Conservation (phyloP, 1,140 invertebrate species). For the Zaprionus lachaisei region DNA sequence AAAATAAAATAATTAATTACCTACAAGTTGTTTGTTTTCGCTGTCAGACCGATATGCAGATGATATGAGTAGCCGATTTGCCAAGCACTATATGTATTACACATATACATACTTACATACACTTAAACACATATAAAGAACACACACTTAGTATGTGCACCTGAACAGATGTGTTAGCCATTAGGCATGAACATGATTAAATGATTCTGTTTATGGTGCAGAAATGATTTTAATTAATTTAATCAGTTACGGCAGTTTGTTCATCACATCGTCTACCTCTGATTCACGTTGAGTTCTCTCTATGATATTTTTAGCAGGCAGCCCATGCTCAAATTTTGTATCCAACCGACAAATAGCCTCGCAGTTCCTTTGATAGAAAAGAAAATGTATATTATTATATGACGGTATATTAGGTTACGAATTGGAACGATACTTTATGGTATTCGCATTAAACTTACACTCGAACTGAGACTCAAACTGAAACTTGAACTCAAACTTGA, state of each 20-base stretch:
- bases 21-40: conserved; percentile 54
- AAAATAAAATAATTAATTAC: conserved; percentile 76
- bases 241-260: conserved; percentile 77
- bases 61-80: conserved; percentile 33
- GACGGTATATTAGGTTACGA: conserved; percentile 8
- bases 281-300: conserved; percentile 43
- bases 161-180: conserved; percentile 34
- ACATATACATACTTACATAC: conserved; percentile 24
- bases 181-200: conserved; percentile 68
- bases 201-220: conserved; percentile 80
- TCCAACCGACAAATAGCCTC: conserved; percentile 33
- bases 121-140: conserved; percentile 21
- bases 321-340: conserved; percentile 30
- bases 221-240: conserved; percentile 80
- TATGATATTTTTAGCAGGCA: conserved; percentile 50
- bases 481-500: conserved; percentile 5
- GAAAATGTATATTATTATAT: conserved; percentile 54
- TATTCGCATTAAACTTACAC: conserved; percentile 22
- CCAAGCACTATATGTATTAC: conserved; percentile 22
- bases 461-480: conserved; percentile 19
- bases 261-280: conserved; percentile 49
- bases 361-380: conserved; percentile 28
- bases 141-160: conserved; percentile 17
- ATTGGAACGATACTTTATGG: conserved; percentile 45
- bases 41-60: conserved; percentile 14